A percentile compares a stretch with the other conserved stretches of the same genome.
Evolutionary conservation across 2,888 invertebrate species (phyloP).

Genomic region (Athalia rosae): DNA sequence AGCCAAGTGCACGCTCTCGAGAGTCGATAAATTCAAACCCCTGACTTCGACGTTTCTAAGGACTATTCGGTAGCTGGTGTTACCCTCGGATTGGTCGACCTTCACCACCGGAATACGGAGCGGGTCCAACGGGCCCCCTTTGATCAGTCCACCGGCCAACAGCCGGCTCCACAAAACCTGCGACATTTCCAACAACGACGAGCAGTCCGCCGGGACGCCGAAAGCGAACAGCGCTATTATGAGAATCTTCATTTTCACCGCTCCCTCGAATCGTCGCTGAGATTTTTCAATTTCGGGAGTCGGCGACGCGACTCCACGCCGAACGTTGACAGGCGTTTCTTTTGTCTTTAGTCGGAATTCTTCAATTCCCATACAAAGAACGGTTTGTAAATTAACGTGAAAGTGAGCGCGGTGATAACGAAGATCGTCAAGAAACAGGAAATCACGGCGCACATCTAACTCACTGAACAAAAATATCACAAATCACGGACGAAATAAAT

Average conservation of each 20-base stretch:
- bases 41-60: conserved; percentile 63
- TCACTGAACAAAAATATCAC: not conserved
- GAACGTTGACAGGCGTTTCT: not conserved
- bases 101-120: conserved; percentile 68
- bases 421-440: conserved; percentile 58
- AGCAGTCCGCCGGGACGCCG: conserved; percentile 48
- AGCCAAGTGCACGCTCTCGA: conserved; percentile 67
- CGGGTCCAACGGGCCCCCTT: conserved; percentile 65
- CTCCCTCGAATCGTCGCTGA: not conserved
- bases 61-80: conserved; percentile 66
- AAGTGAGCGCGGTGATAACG: conserved; percentile 54
- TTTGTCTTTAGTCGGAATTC: conserved; percentile 39
- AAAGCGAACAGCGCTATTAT: conserved; percentile 30
- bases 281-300: conserved; percentile 19
- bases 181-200: conserved; percentile 66
- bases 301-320: not conserved
- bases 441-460: conserved; percentile 54
- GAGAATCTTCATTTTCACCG: conserved; percentile 24
- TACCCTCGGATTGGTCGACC: conserved; percentile 74
- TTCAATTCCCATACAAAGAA: conserved; percentile 61
- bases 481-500: conserved; percentile 10
- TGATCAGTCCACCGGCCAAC: conserved; percentile 63
- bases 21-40: conserved; percentile 65
- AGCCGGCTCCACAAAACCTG: conserved; percentile 66
- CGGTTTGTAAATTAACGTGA: conserved; percentile 62